Percentiles rank a stretch among this genome's conserved stretches.
phyloP scores from a whole-genome alignment of 2,888 invertebrate genomes.

The Stegophylla sp. region DNA sequence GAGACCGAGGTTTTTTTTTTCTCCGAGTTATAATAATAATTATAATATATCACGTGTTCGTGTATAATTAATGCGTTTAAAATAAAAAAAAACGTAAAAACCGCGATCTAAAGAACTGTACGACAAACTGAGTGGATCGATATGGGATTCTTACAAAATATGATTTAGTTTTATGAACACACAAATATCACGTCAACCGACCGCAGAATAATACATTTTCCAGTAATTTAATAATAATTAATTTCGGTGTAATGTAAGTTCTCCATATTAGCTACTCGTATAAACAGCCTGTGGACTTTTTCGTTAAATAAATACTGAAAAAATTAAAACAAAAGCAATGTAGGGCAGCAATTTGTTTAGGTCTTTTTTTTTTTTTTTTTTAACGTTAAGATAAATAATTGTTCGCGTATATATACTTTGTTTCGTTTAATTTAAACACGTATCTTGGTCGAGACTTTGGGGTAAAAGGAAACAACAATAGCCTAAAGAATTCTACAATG shows the following conservation, averaged over 20 bases:
- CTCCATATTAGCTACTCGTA: no score
- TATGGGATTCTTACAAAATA: neutral
- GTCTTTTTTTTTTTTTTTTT: no score
- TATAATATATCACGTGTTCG: neutral
- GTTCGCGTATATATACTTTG: conserved; percentile 36
- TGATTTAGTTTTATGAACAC: neutral
- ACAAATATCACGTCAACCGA: neutral
- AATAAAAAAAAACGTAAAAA: conserved; percentile 1
- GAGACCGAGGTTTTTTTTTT: neutral
- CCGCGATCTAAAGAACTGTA: neutral
- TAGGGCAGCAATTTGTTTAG: conserved; percentile 25
- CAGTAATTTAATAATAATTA: neutral
- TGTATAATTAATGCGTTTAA: conserved; percentile 22
- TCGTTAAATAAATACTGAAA: neutral
- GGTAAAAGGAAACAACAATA: conserved; percentile 19
- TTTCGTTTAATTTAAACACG: conserved; percentile 42
- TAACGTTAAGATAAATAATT: conserved; percentile 31
- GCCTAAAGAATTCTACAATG: conserved; percentile 29
- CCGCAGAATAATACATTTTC: neutral
- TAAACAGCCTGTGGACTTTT: no score
- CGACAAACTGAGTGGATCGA: no score
- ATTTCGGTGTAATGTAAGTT: neutral
- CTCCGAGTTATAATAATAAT: no score
- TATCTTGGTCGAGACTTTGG: conserved; percentile 21
- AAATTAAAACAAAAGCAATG: conserved; percentile 7